Percentiles rank a stretch among this genome's conserved stretches.
These are phyloP conservation scores for Opisthograptis luteolata DNA, from an alignment of 2,888 invertebrate genomes.

Conservation along the genomic window DNA sequence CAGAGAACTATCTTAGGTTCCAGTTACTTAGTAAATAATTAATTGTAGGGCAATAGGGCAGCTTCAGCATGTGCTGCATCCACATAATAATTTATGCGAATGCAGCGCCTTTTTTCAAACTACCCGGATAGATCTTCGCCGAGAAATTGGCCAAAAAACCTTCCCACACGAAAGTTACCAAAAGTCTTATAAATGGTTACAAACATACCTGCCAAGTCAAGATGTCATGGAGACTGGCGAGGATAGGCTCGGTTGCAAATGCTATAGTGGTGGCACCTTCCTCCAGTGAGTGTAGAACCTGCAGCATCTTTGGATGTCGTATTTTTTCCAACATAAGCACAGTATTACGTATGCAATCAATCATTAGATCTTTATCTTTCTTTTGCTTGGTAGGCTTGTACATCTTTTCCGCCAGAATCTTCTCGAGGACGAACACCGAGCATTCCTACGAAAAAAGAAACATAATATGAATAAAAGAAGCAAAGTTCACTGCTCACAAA, in stretches of 20 bases:
- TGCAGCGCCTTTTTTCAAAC: no score
- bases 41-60: no score
- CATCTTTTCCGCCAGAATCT: slow-evolving; percentile 95
- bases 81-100: no score
- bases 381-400: slow-evolving; percentile 92
- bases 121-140: no score
- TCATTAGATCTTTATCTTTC: slow-evolving; percentile 88
- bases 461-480: background rate
- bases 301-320: slow-evolving; percentile 93
- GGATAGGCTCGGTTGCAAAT: slow-evolving; percentile 96
- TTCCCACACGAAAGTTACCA: no score
- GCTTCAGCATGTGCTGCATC: no score
- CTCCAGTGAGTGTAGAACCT: slow-evolving; percentile 89
- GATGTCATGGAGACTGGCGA: slow-evolving; percentile 95
- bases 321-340: slow-evolving; percentile 91
- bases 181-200: no score
- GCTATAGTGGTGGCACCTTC: slow-evolving; percentile 95
- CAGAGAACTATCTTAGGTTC: no score
- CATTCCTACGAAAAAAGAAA: slow-evolving; percentile 87
- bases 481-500: no score
- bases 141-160: no score
- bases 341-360: slow-evolving; percentile 92
- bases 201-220: slow-evolving; percentile 90
- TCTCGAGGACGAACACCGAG: slow-evolving; percentile 97
- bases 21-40: no score